Evolutionary conservation across 2,113 vertebrate species (phyloP).

Genomic region (Jacana jacana): DNA sequence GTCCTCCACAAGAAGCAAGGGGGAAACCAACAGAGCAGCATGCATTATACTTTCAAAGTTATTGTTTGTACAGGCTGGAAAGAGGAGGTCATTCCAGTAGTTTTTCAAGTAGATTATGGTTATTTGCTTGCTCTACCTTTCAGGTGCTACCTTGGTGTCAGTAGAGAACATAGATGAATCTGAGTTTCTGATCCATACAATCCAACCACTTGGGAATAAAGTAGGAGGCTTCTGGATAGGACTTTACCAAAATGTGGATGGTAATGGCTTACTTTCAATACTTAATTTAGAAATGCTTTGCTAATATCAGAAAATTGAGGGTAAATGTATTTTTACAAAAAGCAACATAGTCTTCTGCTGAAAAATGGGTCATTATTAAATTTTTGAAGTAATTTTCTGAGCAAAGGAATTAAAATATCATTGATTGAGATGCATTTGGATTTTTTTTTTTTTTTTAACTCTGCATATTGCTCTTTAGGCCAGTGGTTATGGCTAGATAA

Average conservation of each 20-base stretch:
- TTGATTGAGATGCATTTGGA: not conserved
- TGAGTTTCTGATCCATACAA: conserved; percentile 80
- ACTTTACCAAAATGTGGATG: conserved; percentile 82
- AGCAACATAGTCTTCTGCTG: accelerated
- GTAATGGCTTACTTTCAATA: conserved; percentile 61
- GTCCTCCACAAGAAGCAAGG: not conserved
- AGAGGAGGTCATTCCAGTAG: not conserved
- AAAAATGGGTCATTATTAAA: not conserved
- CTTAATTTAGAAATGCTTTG: not conserved
- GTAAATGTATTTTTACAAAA: not conserved
- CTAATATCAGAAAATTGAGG: not conserved
- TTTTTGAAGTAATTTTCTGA: not conserved
- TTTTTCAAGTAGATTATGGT: not conserved
- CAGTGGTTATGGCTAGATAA: conserved; percentile 45
- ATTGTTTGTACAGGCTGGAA: not conserved
- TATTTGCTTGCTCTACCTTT: not conserved
- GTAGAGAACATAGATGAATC: conserved; percentile 81
- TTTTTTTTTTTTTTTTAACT: not conserved
- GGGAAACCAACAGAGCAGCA: not conserved
- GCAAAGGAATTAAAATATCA: not conserved
- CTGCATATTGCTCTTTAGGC: not conserved
- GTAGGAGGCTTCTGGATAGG: conserved; percentile 87
- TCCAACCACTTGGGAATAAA: conserved; percentile 81
- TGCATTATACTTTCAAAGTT: not conserved
- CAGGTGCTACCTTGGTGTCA: conserved; percentile 82